A percentile compares a stretch with the other conserved stretches of the same genome.
Conservation (phyloP, 1,140 invertebrate species). For the Onthophagus taurus region DNA sequence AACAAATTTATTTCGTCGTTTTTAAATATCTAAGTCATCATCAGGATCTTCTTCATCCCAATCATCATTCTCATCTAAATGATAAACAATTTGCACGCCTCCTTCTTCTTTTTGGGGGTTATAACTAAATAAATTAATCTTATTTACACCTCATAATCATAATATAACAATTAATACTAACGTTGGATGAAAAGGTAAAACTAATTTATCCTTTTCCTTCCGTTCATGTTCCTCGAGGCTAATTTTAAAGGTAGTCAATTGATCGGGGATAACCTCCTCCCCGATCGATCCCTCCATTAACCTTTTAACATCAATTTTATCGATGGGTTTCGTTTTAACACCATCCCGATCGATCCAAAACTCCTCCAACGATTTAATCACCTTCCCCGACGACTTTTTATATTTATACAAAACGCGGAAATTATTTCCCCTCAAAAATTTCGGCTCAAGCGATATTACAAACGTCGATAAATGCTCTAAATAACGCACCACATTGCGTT, state of each 20-base stretch:
- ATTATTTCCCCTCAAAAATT: constrained; percentile 26
- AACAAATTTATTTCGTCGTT: too few species aligned
- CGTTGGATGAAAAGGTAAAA: constrained; percentile 43
- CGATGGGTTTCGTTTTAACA: constrained; percentile 37
- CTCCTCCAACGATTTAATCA: constrained; percentile 40
- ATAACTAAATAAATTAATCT: constrained; percentile 12
- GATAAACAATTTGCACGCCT: constrained; percentile 43
- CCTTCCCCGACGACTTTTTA: constrained; percentile 38
- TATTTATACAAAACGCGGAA: constrained; percentile 38
- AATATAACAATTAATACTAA: constrained; percentile 18
- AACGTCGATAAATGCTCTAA: constrained; percentile 42
- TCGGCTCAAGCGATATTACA: constrained; percentile 36
- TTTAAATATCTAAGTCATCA: constrained; percentile 53
- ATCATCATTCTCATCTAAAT: constrained; percentile 48
- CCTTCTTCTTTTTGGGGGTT: constrained; percentile 30
- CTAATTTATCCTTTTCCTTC: constrained; percentile 42
- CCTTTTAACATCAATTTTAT: constrained; percentile 33
- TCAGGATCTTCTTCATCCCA: constrained; percentile 57
- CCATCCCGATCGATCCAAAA: constrained; percentile 35
- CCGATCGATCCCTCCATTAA: constrained; percentile 34
- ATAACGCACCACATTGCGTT: constrained; percentile 35
- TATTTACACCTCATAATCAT: too few species aligned
- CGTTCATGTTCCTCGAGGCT: constrained; percentile 45
- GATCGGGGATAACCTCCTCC: constrained; percentile 33
- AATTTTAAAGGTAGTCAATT: constrained; percentile 49